These are phyloP conservation scores for Macrotis lagotis DNA, from an alignment of 2,113 vertebrate genomes.

Conservation along the genomic window DNA sequence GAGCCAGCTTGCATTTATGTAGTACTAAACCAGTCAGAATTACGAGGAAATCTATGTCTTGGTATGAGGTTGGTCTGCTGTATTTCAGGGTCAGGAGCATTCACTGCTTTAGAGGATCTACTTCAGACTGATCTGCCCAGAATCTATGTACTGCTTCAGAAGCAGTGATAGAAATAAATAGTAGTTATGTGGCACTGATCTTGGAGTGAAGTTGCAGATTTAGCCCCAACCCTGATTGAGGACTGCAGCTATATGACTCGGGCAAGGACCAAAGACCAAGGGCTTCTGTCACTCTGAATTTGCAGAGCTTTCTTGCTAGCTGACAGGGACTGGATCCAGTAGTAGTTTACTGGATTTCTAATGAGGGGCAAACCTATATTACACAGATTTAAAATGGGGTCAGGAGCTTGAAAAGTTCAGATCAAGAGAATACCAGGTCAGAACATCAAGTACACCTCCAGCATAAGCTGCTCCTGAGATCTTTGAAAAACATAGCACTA, in stretches of 20 bases:
- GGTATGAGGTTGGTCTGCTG: neutral
- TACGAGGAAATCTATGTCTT: neutral
- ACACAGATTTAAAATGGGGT: neutral
- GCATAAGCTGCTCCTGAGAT: neutral
- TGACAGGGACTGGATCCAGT: neutral
- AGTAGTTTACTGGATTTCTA: neutral
- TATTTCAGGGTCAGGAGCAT: neutral
- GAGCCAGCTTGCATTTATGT: neutral
- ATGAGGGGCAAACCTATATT: neutral
- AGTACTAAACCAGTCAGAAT: neutral
- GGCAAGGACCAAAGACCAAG: neutral
- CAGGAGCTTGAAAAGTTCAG: neutral
- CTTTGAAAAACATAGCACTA: neutral
- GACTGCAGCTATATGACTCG: neutral
- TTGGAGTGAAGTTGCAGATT: neutral
- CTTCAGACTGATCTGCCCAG: neutral
- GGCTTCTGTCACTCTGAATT: neutral
- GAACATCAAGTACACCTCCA: neutral
- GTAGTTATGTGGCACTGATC: neutral
- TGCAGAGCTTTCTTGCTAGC: neutral
- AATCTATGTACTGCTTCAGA: neutral
- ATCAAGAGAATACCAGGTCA: neutral
- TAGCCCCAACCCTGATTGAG: neutral
- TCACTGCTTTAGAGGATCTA: neutral
- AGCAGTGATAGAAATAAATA: neutral